Evolutionary conservation across 2,797 vertebrate genomes (phyloP).

Genomic region (Bradypodion ventrale): DNA sequence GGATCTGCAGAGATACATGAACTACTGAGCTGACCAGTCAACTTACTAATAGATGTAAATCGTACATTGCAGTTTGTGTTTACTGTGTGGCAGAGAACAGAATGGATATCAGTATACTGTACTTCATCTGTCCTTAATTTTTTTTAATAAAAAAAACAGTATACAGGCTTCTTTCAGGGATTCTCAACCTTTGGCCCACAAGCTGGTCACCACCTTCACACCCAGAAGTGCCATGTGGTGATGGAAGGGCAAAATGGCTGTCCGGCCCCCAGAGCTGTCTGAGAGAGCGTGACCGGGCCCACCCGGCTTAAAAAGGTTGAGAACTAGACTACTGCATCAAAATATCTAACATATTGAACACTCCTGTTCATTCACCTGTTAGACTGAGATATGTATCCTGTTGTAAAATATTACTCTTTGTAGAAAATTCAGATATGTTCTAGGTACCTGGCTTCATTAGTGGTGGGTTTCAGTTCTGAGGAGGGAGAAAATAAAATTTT

Average conservation of each 20-base stretch:
- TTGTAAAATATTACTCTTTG: not conserved
- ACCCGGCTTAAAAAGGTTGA: too few species aligned
- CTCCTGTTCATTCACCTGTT: not conserved
- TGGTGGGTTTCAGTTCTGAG: not conserved
- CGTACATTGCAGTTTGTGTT: not conserved
- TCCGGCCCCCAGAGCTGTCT: too few species aligned
- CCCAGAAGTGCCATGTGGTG: too few species aligned
- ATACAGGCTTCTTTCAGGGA: not conserved
- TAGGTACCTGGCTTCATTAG: too few species aligned
- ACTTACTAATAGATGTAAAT: too few species aligned
- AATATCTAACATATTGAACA: not conserved
- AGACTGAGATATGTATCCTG: not conserved
- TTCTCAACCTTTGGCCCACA: too few species aligned
- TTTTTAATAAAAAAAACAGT: not conserved
- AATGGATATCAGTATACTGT: rapidly evolving
- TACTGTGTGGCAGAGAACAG: not conserved
- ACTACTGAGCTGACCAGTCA: too few species aligned
- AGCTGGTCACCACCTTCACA: too few species aligned
- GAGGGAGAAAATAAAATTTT: not conserved
- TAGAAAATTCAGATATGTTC: not conserved
- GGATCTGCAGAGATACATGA: too few species aligned
- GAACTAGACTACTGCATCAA: too few species aligned
- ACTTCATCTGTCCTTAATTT: not conserved
- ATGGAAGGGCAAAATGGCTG: too few species aligned
- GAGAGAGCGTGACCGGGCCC: too few species aligned